These are phyloP conservation scores for Hyppa rectilinea DNA, from an alignment of 2,888 invertebrate species.

Conservation along the genomic window DNA sequence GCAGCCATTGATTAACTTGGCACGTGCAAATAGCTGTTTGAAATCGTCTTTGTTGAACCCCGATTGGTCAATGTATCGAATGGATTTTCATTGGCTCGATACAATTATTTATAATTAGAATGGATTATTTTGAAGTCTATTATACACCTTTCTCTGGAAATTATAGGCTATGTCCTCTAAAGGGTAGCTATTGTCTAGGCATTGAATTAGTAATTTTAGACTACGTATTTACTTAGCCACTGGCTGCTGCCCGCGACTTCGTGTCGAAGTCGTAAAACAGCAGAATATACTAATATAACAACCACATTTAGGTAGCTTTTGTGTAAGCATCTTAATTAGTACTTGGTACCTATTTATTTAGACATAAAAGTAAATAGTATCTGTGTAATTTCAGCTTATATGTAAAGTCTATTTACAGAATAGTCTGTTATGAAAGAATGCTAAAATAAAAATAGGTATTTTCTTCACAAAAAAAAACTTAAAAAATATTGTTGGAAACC, in stretches of 20 bases:
- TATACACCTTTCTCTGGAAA: background rate
- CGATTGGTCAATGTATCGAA: conserved; percentile 59
- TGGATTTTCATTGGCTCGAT: conserved; percentile 55
- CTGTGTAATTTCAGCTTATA: background rate
- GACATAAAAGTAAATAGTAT: conserved; percentile 7
- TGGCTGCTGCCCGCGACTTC: too few species aligned
- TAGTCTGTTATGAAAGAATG: background rate
- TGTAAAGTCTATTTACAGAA: background rate
- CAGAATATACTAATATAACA: too few species aligned
- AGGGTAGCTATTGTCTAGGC: conserved; percentile 7
- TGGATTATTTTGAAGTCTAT: conserved; percentile 36
- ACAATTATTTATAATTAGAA: conserved; percentile 57
- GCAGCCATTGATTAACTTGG: conserved; percentile 68
- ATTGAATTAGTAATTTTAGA: conserved; percentile 29
- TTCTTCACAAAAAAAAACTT: background rate
- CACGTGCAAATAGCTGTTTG: conserved; percentile 67
- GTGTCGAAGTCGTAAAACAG: too few species aligned
- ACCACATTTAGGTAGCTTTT: too few species aligned
- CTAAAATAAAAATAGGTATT: background rate
- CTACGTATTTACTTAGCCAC: background rate
- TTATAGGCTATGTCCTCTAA: conserved; percentile 17
- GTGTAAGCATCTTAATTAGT: too few species aligned
- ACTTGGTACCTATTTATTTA: too few species aligned
- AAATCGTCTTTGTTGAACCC: conserved; percentile 62
- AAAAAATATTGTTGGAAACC: background rate